Conservation (phyloP, 2,113 vertebrate genomes). For the Colossoma macropomum region DNA sequence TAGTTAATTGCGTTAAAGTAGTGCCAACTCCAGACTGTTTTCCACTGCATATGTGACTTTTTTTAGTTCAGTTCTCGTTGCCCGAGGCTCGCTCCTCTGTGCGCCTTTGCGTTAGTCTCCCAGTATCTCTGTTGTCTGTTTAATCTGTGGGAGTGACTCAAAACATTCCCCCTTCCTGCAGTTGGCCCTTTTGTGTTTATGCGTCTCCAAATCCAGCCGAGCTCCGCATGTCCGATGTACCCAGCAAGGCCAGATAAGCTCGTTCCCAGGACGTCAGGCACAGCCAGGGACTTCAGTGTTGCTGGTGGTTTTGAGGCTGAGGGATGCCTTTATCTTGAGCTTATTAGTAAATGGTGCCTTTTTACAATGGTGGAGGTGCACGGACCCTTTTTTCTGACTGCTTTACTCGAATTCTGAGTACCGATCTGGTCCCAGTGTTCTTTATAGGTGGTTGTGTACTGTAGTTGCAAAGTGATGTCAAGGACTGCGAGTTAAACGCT, state of each 20-base stretch:
- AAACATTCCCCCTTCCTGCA: slow-evolving; percentile 57
- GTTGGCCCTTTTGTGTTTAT: slow-evolving; percentile 41
- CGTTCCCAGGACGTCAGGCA: slow-evolving; percentile 38
- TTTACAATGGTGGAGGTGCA: too few species aligned
- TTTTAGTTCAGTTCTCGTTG: background rate
- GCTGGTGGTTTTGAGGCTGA: background rate
- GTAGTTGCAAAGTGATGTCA: too few species aligned
- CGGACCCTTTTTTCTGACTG: too few species aligned
- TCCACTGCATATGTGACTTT: slow-evolving; percentile 22
- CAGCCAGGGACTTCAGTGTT: background rate
- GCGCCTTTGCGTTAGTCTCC: background rate
- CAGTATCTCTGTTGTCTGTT: slow-evolving; percentile 52
- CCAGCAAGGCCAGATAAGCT: slow-evolving; percentile 54
- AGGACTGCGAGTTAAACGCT: too few species aligned
- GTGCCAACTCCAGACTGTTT: background rate
- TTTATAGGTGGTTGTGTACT: too few species aligned
- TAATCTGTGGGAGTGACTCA: slow-evolving; percentile 57
- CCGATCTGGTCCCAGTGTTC: too few species aligned
- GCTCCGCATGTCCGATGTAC: background rate
- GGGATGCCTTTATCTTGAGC: background rate
- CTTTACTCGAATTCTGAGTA: too few species aligned
- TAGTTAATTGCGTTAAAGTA: background rate
- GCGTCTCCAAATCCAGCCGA: slow-evolving; percentile 47
- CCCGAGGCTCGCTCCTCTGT: background rate
- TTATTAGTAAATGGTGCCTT: background rate